Evolutionary conservation across 2,797 vertebrate genomes (phyloP).

Genomic region (Margarornis squamiger): DNA sequence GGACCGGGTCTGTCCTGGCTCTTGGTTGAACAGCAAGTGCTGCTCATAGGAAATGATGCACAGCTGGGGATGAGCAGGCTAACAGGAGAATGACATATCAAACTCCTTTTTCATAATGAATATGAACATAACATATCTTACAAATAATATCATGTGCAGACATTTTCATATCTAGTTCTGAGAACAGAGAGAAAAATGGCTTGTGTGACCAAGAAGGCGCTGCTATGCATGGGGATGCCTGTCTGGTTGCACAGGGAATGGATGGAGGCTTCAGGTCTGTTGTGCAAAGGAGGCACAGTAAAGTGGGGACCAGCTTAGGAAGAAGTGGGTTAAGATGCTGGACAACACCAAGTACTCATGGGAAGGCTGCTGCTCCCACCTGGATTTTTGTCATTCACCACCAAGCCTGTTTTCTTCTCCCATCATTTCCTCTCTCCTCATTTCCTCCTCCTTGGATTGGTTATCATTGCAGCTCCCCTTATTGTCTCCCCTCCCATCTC

Average conservation of each 20-base stretch:
- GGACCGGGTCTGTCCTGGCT: background rate
- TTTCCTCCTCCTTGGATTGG: background rate
- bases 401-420: background rate
- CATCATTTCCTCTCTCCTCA: background rate
- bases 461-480: background rate
- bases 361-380: background rate
- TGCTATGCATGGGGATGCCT: background rate
- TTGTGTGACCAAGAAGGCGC: background rate
- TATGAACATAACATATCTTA: background rate
- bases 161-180: background rate
- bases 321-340: background rate
- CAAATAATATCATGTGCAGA: background rate
- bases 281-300: background rate
- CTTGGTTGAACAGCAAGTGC: background rate
- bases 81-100: background rate
- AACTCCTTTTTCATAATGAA: background rate
- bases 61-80: background rate
- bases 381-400: background rate
- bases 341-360: accelerated
- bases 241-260: background rate
- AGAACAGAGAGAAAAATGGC: background rate
- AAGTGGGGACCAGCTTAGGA: accelerated
- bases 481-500: accelerated
- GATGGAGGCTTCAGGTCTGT: background rate
- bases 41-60: background rate